phyloP scores from a whole-genome alignment of 2,113 vertebrate species.

The Camelus dromedarius region DNA sequence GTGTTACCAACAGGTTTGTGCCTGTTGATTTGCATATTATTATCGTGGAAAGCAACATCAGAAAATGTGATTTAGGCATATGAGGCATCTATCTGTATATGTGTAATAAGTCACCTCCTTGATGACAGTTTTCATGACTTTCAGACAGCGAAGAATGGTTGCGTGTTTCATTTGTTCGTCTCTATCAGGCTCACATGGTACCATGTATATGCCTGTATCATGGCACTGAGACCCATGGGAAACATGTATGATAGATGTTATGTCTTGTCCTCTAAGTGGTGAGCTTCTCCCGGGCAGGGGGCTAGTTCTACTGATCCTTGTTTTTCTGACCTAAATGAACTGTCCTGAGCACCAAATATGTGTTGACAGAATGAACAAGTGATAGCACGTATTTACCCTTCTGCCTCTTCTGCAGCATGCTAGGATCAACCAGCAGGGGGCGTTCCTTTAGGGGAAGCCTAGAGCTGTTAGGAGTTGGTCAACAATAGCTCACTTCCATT shows the following conservation, averaged over 20 bases:
- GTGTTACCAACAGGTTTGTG: background rate
- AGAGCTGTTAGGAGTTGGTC: background rate
- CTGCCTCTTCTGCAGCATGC: background rate
- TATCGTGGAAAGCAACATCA: background rate
- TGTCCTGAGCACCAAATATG: background rate
- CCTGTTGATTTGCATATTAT: background rate
- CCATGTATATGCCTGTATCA: no score
- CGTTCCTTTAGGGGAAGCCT: background rate
- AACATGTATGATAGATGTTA: background rate
- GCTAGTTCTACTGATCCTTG: background rate
- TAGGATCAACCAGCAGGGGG: fast-evolving
- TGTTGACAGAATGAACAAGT: background rate
- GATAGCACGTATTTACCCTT: background rate
- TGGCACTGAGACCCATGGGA: background rate
- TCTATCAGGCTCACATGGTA: background rate
- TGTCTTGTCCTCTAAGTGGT: background rate
- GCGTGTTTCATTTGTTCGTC: background rate
- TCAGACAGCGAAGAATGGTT: background rate
- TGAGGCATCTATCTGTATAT: background rate
- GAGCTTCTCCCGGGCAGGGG: background rate
- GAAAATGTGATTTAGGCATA: background rate
- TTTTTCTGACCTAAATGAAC: background rate
- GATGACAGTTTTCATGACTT: background rate
- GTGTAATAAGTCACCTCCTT: background rate
- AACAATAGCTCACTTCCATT: background rate